These are phyloP conservation scores for Azorinus chamasolen DNA, from an alignment of 2,888 invertebrate species.

Conservation along the genomic window DNA sequence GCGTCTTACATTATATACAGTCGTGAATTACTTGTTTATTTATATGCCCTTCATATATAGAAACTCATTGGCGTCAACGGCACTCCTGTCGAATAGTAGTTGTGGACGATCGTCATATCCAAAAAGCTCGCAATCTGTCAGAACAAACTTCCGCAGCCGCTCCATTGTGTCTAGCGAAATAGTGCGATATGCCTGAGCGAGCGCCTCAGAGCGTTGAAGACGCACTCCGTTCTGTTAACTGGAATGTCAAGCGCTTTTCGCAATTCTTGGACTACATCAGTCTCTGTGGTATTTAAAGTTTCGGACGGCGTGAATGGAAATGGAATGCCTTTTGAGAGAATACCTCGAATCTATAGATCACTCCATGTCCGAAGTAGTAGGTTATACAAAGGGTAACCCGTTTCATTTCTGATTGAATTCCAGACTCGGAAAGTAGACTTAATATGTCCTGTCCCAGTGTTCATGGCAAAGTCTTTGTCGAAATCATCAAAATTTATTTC, in stretches of 20 bases:
- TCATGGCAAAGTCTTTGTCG: conserved; percentile 64
- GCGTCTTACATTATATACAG: no score
- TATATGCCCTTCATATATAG: conserved; percentile 20
- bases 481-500: conserved; percentile 66
- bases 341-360: conserved; percentile 73
- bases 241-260: conserved; percentile 33
- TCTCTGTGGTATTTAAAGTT: conserved; percentile 26
- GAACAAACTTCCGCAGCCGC: conserved; percentile 58
- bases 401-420: conserved; percentile 30
- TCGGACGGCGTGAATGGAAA: conserved; percentile 61
- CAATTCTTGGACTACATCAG: conserved; percentile 44
- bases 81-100: conserved; percentile 45
- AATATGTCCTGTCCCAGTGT: conserved; percentile 37
- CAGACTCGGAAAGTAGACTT: conserved; percentile 48
- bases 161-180: conserved; percentile 61
- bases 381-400: conserved; percentile 65
- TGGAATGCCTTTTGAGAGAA: conserved; percentile 59
- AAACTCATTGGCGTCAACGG: background rate
- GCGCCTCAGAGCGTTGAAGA: conserved; percentile 66
- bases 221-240: conserved; percentile 45
- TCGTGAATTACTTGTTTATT: no score
- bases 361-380: conserved; percentile 68
- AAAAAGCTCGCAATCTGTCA: conserved; percentile 73
- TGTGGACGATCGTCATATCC: conserved; percentile 67
- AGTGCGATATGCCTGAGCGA: conserved; percentile 67